These are phyloP conservation scores for Dicentrarchus labrax DNA, from an alignment of 2,113 vertebrate genomes.

Conservation along the genomic window DNA sequence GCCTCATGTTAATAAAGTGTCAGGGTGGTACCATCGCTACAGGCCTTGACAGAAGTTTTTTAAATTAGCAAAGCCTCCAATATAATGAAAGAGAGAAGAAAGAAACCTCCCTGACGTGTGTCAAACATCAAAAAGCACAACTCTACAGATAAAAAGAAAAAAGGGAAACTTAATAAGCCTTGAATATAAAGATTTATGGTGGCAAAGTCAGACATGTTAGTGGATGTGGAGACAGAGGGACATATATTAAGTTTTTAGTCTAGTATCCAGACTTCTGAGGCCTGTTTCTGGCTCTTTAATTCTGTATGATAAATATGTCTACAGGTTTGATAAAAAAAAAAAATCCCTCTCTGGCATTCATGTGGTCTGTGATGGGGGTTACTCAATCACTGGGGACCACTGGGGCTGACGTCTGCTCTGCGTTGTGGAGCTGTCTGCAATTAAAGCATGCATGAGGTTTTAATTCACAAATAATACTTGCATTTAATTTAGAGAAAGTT, in stretches of 20 bases:
- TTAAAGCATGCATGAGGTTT: conserved; percentile 31
- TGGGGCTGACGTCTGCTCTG: conserved; percentile 19
- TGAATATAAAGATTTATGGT: conserved; percentile 71
- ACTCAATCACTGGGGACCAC: not conserved
- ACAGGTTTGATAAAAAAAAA: conserved; percentile 22
- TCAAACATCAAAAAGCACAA: conserved; percentile 67
- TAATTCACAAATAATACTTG: not conserved
- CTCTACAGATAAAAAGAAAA: conserved; percentile 34
- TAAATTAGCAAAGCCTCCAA: conserved; percentile 59
- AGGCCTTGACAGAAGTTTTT: conserved; percentile 65
- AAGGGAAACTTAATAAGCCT: conserved; percentile 65
- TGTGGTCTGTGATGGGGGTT: conserved; percentile 41
- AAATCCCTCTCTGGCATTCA: conserved; percentile 31
- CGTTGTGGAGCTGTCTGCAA: not conserved
- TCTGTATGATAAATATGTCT: conserved; percentile 60
- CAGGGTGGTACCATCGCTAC: conserved; percentile 13
- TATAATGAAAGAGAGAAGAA: conserved; percentile 57
- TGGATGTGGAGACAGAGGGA: conserved; percentile 47
- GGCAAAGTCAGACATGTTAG: conserved; percentile 55
- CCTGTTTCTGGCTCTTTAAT: conserved; percentile 38
- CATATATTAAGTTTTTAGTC: conserved; percentile 61
- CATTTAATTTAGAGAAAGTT: conserved; percentile 7
- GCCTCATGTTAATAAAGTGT: conserved; percentile 46
- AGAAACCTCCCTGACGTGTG: conserved; percentile 59
- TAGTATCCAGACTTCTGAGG: conserved; percentile 55